Evolutionary conservation across 2,113 vertebrate species (phyloP).

Genomic region (Lipophrys pholis): DNA sequence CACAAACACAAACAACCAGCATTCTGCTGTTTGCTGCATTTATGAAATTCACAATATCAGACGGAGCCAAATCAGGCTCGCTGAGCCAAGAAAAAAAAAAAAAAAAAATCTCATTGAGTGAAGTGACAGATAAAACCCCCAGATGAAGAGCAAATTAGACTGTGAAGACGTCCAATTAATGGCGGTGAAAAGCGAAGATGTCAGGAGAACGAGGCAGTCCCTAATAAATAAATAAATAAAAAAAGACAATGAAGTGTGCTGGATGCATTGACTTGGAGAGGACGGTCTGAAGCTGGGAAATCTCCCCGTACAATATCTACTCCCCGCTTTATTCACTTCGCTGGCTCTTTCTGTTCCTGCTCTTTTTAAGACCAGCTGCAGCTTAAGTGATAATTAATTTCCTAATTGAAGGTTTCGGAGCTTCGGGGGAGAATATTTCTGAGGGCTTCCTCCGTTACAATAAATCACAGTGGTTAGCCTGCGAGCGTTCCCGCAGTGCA

Average conservation of each 20-base stretch:
- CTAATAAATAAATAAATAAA: not conserved
- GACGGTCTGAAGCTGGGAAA: conserved; percentile 31
- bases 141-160: conserved; percentile 45
- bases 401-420: conserved; percentile 63
- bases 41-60: conserved; percentile 39
- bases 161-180: conserved; percentile 47
- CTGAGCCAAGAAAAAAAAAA: conserved; percentile 18
- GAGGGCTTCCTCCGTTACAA: conserved; percentile 39
- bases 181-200: conserved; percentile 5
- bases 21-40: conserved; percentile 35
- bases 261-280: conserved; percentile 28
- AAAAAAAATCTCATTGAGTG: conserved; percentile 6
- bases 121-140: conserved; percentile 19
- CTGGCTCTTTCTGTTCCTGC: conserved; percentile 20
- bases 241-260: conserved; percentile 21
- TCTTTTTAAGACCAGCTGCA: conserved; percentile 50
- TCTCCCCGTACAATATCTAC: conserved; percentile 29
- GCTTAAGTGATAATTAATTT: conserved; percentile 65
- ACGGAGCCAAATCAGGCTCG: conserved; percentile 28
- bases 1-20: conserved; percentile 39
- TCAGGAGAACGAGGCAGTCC: conserved; percentile 12
- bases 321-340: conserved; percentile 44
- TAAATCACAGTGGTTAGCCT: conserved; percentile 30
- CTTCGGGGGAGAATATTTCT: conserved; percentile 49
- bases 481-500: conserved; percentile 6